phyloP scores from a whole-genome alignment of 2,113 vertebrate genomes.

The Chiloscyllium plagiosum region DNA sequence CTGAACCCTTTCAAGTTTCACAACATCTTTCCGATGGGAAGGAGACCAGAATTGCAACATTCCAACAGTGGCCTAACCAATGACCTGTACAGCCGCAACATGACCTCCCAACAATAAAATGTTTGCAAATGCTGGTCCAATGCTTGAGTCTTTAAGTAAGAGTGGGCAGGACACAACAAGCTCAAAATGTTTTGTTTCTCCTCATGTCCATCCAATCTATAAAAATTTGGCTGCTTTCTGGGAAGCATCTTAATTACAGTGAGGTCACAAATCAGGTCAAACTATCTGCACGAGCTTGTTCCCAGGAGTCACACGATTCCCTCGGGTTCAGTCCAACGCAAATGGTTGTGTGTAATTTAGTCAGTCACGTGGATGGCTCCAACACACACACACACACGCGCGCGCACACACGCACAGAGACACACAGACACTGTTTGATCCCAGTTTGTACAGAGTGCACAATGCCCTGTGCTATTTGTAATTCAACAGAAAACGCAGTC shows the following conservation, averaged over 20 bases:
- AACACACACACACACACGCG: neutral
- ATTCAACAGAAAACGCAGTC: neutral
- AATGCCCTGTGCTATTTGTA: neutral
- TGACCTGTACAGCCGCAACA: no score
- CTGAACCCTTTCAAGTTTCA: no score
- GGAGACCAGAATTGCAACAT: no score
- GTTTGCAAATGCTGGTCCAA: neutral
- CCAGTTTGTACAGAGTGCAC: neutral
- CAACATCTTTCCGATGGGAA: no score
- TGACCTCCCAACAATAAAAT: neutral
- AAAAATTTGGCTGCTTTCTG: neutral
- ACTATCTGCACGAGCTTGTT: neutral
- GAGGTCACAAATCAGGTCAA: neutral
- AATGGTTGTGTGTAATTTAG: neutral
- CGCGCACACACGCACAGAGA: no score
- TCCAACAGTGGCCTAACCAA: no score
- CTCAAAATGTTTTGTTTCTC: neutral
- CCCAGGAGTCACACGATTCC: neutral
- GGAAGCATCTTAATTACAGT: neutral
- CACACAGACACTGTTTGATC: neutral
- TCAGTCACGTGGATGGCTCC: no score
- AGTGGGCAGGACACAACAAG: neutral
- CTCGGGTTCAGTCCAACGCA: neutral
- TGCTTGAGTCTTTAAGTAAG: neutral
- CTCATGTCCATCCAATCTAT: neutral